Conservation (phyloP, 2,888 invertebrate species). For the Drosophila formosana region DNA sequence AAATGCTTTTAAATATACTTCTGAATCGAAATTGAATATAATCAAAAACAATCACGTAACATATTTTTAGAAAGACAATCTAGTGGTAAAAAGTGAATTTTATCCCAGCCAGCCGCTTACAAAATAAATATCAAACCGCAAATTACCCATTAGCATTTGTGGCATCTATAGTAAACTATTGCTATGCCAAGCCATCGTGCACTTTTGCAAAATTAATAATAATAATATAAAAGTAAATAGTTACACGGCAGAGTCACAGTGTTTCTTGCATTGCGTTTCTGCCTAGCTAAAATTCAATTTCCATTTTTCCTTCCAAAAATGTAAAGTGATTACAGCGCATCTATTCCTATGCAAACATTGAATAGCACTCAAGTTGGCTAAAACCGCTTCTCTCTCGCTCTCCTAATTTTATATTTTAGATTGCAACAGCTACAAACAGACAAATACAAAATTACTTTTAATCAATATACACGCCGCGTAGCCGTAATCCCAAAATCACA, state of each 20-base stretch:
- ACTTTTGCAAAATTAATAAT: constrained; percentile 37
- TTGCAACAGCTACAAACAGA: constrained; percentile 31
- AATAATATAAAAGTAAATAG: constrained; percentile 60
- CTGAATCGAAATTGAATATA: constrained; percentile 11
- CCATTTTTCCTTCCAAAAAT: constrained; percentile 70
- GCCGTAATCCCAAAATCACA: constrained; percentile 61
- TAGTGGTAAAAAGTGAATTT: constrained; percentile 43
- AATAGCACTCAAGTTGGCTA: constrained; percentile 38
- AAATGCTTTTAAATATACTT: no score
- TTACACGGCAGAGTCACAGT: constrained; percentile 30
- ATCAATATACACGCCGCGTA: constrained; percentile 74
- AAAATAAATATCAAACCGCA: not conserved
- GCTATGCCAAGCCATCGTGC: not conserved
- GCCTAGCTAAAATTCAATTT: constrained; percentile 34
- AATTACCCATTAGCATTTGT: constrained; percentile 49
- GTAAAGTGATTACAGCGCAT: constrained; percentile 28
- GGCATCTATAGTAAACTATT: constrained; percentile 24
- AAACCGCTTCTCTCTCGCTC: constrained; percentile 40
- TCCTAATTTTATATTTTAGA: constrained; percentile 60
- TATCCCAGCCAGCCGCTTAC: not conserved
- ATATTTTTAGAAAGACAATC: not conserved
- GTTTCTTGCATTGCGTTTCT: constrained; percentile 21
- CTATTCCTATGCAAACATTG: constrained; percentile 38
- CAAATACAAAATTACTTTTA: constrained; percentile 64
- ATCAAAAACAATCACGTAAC: constrained; percentile 17